Base-by-base conservation (phyloP, 2,888 invertebrate genomes). In the Autographa gamma region DNA sequence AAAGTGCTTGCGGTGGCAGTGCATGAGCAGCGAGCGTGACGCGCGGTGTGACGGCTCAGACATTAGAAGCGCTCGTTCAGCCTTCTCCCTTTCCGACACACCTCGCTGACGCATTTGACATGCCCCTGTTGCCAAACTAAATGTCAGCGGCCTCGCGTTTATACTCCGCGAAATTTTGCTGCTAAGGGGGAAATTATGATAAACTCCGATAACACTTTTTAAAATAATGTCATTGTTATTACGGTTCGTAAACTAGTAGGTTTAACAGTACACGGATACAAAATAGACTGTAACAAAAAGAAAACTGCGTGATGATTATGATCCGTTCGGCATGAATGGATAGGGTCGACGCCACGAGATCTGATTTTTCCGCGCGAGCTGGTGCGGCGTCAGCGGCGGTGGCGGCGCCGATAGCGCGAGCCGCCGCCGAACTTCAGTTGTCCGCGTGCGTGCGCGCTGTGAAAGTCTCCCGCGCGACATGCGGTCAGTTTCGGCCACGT, bases 381-480 rank as follows among this genome's bases (percentile, higher is more conserved):
- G 90, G 88, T 86, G 88, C 88, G 88, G 89, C 86, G 90, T 82
- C 87, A 86, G 88, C 85, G 87, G 88, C 88, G 87, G 90, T 84
- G 89, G 90, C 81, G 86, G 86, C 81, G 84, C 83, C 89, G 92
- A 90, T 91, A 90, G 89, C 89, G 88, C 90, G 83, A 75, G 81
- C 86, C 86, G 88, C 89, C 88, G 87, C 88, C 87, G 85, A 80
- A 87, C 90, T 90, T 94, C 95, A 94, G 95, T 94, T 89, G 89
- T 85, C 83, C 91, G 93, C 88, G 93, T 94, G 95, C 95, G 93
- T 93, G 94, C 94, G 94, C 93, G 93, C 93, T 89, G 95, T 91
- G 93, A 93, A 91, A 94, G 91, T 93, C 92, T 93, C 92, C 85
- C 86, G 89, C 90, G 91, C 90, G 89, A 80, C 87, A 95, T 94